These are phyloP conservation scores for Gila orcuttii DNA, from an alignment of 2,113 vertebrate species.

Conservation along the genomic window DNA sequence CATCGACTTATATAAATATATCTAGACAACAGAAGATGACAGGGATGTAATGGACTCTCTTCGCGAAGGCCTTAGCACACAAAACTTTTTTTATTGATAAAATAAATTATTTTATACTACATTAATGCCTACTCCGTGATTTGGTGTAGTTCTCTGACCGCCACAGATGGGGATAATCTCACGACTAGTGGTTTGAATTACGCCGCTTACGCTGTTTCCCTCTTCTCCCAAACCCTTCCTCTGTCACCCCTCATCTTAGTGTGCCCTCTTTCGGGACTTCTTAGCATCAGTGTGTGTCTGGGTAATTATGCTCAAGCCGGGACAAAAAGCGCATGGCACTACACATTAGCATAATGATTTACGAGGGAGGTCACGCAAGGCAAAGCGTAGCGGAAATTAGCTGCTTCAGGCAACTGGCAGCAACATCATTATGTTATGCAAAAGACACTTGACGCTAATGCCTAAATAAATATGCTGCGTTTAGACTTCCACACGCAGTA, in stretches of 20 bases:
- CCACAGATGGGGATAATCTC: constrained; percentile 32
- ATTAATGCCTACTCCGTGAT: background rate
- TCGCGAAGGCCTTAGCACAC: background rate
- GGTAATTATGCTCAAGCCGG: constrained; percentile 49
- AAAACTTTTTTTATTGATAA: background rate
- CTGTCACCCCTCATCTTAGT: constrained; percentile 16
- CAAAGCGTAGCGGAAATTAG: constrained; percentile 44
- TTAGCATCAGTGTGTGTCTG: constrained; percentile 58
- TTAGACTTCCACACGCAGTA: background rate
- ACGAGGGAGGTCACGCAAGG: constrained; percentile 52
- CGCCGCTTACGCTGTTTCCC: constrained; percentile 19
- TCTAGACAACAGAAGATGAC: background rate
- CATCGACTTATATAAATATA: too few species aligned
- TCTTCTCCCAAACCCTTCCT: constrained; percentile 3
- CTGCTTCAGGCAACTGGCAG: constrained; percentile 40
- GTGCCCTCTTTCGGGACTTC: constrained; percentile 36
- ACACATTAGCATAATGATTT: constrained; percentile 64
- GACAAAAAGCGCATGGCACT: constrained; percentile 46
- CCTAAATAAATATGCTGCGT: constrained; percentile 40
- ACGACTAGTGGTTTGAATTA: constrained; percentile 50
- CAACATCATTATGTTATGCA: constrained; percentile 47
- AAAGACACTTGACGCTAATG: constrained; percentile 40
- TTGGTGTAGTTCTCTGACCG: constrained; percentile 41
- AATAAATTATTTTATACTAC: background rate
- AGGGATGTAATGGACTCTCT: background rate